Evolutionary conservation across 2,113 vertebrate species (phyloP).

Genomic region (Syrmaticus mikado): DNA sequence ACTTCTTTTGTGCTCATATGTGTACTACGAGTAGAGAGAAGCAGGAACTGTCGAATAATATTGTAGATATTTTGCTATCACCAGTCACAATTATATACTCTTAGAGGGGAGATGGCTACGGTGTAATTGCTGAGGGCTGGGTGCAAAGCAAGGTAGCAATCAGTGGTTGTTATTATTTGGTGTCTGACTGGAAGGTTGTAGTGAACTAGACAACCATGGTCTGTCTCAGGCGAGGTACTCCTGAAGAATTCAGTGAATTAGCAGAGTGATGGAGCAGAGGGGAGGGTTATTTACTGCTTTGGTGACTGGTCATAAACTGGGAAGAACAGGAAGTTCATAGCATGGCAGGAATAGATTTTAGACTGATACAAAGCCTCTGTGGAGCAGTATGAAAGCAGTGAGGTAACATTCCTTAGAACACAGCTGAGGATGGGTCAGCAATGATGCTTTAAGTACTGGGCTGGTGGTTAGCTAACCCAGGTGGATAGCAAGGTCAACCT

Average conservation of each 20-base stretch:
- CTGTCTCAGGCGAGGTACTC: not conserved
- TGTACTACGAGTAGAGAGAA: not conserved
- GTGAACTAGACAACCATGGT: not conserved
- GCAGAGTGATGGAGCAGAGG: not conserved
- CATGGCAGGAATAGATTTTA: not conserved
- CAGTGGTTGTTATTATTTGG: accelerated
- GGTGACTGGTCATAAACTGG: not conserved
- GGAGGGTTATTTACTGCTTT: not conserved
- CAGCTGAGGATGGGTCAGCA: no score
- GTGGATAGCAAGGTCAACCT: not conserved
- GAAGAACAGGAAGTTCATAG: not conserved
- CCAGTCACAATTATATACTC: accelerated
- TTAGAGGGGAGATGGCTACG: not conserved
- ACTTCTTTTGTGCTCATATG: accelerated
- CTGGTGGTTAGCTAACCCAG: not conserved
- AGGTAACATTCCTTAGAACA: not conserved
- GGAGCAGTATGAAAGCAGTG: not conserved
- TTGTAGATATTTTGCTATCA: not conserved
- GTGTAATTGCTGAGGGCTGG: not conserved
- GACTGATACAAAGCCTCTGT: not conserved
- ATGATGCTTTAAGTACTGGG: not conserved
- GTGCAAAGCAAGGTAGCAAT: not conserved
- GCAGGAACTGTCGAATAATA: not conserved
- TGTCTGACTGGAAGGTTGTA: not conserved
- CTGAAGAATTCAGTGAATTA: not conserved